Base-by-base conservation (phyloP, 2,888 invertebrate genomes). In the Leucophenga montana region DNA sequence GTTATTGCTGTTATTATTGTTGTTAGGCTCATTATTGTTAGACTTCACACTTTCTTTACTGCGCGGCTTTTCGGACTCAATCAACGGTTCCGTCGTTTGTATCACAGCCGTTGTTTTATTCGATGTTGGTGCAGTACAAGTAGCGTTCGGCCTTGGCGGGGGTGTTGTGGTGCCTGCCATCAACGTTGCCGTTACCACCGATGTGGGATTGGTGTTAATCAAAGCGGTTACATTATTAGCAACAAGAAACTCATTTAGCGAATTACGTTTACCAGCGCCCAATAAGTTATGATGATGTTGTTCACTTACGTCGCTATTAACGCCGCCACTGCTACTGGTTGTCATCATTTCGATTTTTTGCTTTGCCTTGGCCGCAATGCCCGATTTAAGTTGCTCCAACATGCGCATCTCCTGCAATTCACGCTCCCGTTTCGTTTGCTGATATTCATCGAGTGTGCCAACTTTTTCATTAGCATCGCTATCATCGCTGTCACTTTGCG, bases 311-410 rank as follows among this genome's bases (percentile, higher is more conserved):
- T 86, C 86, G 69, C 75, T 73, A 54, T 73, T 74, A 8, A 71
- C 75, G 13, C 66, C 57, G 66, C 69, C 46, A 44, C 67, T 16
- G 39, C 57, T 57, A 53, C 73, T 71, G 44, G 79, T 77, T 74
- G 75, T 76, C 69, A 93, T 87, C 1, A 90, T 89, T 71, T 85
- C 87, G 22, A 88, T 88, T 75, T 89, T 89, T 83, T 93, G 94
- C 80, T 93, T 93, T 1, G 95, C 94, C 87, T 95, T 94, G 73
- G 93, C 90, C 69, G 94, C 91, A 85, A 92, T 87, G 75, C 92
- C 92, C 77, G 92, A 90, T 78, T 93, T 92, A 9, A 93, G 85
- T 73, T 92, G 89, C 81, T 94, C 92, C 73, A 95, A 87, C 82
- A 92, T 92, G 79, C 91, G 91, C 75, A 94, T 85, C 82, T 95